Percentiles rank a stretch among this genome's conserved stretches.
These are phyloP conservation scores for Neolamprologus kungweensis DNA, from an alignment of 2,113 vertebrate species.

Conservation along the genomic window DNA sequence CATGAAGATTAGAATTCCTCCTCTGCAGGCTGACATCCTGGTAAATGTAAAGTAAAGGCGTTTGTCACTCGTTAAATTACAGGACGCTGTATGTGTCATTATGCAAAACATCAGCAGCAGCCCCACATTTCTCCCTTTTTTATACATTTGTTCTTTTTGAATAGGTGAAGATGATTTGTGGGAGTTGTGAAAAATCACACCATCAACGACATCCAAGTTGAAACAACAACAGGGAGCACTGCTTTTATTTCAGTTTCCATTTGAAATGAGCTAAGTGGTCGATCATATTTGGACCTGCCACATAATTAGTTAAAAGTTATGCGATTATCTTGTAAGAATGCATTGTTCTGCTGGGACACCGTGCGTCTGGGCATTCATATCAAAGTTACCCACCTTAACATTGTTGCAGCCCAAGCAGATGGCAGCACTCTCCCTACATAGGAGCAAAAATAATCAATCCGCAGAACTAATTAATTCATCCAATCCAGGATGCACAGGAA, in stretches of 20 bases:
- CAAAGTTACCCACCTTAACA: not conserved
- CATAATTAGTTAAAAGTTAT: not conserved
- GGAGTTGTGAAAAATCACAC: conserved; percentile 17
- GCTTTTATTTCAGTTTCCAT: not conserved
- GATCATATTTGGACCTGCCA: not conserved
- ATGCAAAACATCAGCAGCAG: not conserved
- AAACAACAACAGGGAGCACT: not conserved
- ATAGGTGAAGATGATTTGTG: not conserved
- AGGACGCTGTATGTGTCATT: not conserved
- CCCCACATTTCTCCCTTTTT: not conserved
- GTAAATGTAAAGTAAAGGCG: not conserved
- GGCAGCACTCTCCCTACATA: not conserved
- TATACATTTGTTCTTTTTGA: not conserved
- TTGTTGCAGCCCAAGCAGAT: not conserved
- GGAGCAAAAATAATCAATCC: not conserved
- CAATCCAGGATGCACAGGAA: not conserved
- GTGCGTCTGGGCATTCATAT: not conserved
- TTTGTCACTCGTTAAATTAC: not conserved
- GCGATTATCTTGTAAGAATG: not conserved
- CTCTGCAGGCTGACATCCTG: not conserved
- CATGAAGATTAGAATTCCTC: not conserved
- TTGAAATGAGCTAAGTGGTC: not conserved
- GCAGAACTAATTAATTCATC: not conserved
- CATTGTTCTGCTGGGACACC: not conserved
- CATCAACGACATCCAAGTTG: not conserved